These are phyloP conservation scores for Nomada ruficornis DNA, from an alignment of 2,888 invertebrate species.

Conservation along the genomic window DNA sequence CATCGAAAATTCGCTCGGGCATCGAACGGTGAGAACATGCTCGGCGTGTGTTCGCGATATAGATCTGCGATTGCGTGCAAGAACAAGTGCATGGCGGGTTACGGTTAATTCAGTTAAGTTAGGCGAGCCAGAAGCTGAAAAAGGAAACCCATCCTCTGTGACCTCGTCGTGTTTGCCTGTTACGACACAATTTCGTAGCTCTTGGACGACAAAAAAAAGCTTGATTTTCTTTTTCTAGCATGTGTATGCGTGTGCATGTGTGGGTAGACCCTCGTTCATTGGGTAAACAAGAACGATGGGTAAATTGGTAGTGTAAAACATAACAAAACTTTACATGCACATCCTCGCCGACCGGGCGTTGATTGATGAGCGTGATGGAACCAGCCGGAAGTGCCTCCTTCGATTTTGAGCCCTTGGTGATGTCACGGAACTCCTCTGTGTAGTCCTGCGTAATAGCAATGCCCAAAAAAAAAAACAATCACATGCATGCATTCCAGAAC, in stretches of 20 bases:
- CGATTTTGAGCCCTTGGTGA: constrained; percentile 95
- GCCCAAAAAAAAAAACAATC: constrained; percentile 80
- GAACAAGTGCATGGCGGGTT: constrained; percentile 62
- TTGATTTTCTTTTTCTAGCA: not conserved
- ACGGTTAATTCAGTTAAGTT: constrained; percentile 68
- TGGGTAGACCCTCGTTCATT: not conserved
- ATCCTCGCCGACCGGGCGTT: constrained; percentile 97
- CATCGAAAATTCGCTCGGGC: constrained; percentile 31
- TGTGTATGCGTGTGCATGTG: not conserved
- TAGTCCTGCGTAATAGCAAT: constrained; percentile 91
- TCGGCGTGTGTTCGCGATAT: constrained; percentile 16
- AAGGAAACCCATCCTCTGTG: constrained; percentile 69
- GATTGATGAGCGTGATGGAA: constrained; percentile 97
- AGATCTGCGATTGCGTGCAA: constrained; percentile 56
- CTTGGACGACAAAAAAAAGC: constrained; percentile 14
- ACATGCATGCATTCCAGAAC: constrained; percentile 85
- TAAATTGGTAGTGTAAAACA: constrained; percentile 57
- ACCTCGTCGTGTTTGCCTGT: constrained; percentile 59
- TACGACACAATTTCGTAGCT: constrained; percentile 41
- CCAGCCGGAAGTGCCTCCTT: constrained; percentile 96
- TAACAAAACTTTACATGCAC: constrained; percentile 89
- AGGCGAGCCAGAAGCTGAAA: constrained; percentile 66
- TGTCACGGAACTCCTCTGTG: constrained; percentile 98
- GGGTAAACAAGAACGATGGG: not conserved
- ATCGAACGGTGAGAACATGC: constrained; percentile 27